Evolutionary conservation across 2,888 invertebrate genomes (phyloP).

Genomic region (Beris morrisii): DNA sequence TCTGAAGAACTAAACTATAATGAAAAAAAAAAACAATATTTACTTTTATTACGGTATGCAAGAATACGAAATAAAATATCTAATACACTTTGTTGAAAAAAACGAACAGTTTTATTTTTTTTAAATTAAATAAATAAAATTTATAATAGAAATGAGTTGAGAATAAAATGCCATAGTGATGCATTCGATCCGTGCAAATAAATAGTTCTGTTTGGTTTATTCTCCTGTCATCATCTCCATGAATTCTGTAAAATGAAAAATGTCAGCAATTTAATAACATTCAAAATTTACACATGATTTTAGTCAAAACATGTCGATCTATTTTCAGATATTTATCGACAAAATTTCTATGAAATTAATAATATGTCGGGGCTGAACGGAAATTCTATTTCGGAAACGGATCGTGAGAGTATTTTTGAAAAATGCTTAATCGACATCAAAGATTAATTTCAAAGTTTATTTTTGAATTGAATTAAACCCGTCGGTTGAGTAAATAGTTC

Average conservation of each 20-base stretch:
- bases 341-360: not conserved
- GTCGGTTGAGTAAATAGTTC: no score
- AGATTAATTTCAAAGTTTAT: not conserved
- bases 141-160: slow-evolving; percentile 31
- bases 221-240: slow-evolving; percentile 97
- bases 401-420: not conserved
- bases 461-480: no score
- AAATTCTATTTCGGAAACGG: not conserved
- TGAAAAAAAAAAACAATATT: no score
- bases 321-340: not conserved
- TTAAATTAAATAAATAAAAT: slow-evolving; percentile 25
- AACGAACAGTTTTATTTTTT: slow-evolving; percentile 15
- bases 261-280: slow-evolving; percentile 39
- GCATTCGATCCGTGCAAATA: slow-evolving; percentile 4
- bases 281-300: slow-evolving; percentile 23
- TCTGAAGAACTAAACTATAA: no score
- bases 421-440: not conserved
- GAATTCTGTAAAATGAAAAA: slow-evolving; percentile 74
- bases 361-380: no score
- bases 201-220: slow-evolving; percentile 58
- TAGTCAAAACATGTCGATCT: slow-evolving; percentile 19
- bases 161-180: slow-evolving; percentile 29
- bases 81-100: slow-evolving; percentile 8
- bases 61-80: not conserved
- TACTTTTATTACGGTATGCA: not conserved